These are phyloP conservation scores for Hycleus phaleratus DNA, from an alignment of 1,140 invertebrate species.

Conservation along the genomic window DNA sequence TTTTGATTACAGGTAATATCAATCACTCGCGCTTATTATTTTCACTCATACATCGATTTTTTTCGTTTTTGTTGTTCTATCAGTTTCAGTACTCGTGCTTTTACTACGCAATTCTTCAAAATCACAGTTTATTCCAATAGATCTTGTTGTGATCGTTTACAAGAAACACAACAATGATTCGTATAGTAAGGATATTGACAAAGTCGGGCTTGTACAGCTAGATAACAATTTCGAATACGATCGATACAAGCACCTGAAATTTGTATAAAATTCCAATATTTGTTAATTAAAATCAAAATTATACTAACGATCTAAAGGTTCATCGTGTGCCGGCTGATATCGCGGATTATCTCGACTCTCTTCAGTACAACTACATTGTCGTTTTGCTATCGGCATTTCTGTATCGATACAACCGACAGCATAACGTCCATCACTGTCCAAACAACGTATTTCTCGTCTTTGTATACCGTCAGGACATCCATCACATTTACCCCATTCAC, in stretches of 20 bases:
- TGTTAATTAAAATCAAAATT: not conserved
- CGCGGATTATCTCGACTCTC: slow-evolving; percentile 17
- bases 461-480: slow-evolving; percentile 50
- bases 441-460: slow-evolving; percentile 51
- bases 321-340: slow-evolving; percentile 34
- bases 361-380: slow-evolving; percentile 30
- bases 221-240: slow-evolving; percentile 61
- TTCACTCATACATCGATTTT: not conserved
- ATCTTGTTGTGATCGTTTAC: slow-evolving; percentile 41
- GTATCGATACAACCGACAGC: slow-evolving; percentile 27
- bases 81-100: slow-evolving; percentile 20
- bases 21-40: slow-evolving; percentile 12
- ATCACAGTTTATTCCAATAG: slow-evolving; percentile 26
- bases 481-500: slow-evolving; percentile 55
- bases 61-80: not conserved
- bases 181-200: slow-evolving; percentile 76
- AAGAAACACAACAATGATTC: slow-evolving; percentile 68
- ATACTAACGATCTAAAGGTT: slow-evolving; percentile 37
- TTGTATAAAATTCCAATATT: not conserved
- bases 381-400: slow-evolving; percentile 30
- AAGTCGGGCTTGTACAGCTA: slow-evolving; percentile 68
- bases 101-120: slow-evolving; percentile 18
- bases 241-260: slow-evolving; percentile 56
- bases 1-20: not conserved
- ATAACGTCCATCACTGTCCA: slow-evolving; percentile 43